Evolutionary conservation across 2,888 invertebrate genomes (phyloP).

Genomic region (Thalpophila matura): DNA sequence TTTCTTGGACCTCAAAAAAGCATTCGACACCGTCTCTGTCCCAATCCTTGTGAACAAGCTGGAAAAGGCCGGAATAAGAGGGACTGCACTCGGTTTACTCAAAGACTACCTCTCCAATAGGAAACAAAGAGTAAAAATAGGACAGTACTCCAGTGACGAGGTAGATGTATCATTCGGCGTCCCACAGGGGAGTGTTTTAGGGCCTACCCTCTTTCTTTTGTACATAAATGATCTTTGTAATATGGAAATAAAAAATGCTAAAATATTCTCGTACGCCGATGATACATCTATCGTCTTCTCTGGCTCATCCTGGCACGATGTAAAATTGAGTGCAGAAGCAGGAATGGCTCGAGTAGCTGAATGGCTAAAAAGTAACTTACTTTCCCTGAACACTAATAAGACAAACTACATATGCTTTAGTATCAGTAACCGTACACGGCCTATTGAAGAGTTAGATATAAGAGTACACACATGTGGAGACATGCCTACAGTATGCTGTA

Average conservation of each 20-base stretch:
- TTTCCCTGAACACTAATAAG: too few relatives aligned
- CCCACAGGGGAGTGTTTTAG: background rate
- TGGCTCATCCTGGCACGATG: background rate
- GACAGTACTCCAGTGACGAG: too few relatives aligned
- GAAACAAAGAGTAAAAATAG: too few relatives aligned
- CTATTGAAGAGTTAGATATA: background rate
- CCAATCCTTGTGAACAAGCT: too few relatives aligned
- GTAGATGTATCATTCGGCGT: too few relatives aligned
- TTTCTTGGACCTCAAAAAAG: background rate
- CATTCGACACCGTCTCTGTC: too few relatives aligned
- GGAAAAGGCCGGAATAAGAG: too few relatives aligned
- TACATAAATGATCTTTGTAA: background rate
- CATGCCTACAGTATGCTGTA: background rate
- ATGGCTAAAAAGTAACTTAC: constrained; percentile 1
- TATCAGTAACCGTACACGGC: background rate
- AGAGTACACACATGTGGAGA: background rate
- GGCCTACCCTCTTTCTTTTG: background rate
- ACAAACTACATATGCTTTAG: background rate
- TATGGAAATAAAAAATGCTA: background rate
- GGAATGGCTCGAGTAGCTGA: background rate
- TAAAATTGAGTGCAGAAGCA: background rate
- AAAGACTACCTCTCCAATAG: too few relatives aligned
- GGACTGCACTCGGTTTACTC: too few relatives aligned
- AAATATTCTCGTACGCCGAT: background rate
- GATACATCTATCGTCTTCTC: background rate